These are phyloP conservation scores for Lepidiolamprologus cunningtoni DNA, from an alignment of 2,113 vertebrate genomes.

Conservation along the genomic window DNA sequence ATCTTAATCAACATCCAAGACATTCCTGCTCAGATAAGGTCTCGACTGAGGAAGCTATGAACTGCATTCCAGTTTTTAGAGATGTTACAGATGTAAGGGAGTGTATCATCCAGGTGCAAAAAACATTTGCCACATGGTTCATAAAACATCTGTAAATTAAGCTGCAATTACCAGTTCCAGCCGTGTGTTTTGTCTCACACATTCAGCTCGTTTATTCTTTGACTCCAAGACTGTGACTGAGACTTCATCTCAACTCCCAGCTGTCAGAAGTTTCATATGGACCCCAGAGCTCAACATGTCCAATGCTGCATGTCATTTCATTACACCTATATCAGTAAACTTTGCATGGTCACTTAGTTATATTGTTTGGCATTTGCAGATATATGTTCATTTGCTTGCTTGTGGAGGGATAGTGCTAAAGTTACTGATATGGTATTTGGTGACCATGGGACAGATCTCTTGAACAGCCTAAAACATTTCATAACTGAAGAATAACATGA, in stretches of 20 bases:
- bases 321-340: conserved; percentile 7
- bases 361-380: neutral
- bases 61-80: neutral
- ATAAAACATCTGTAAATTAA: conserved; percentile 2
- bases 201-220: neutral
- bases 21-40: conserved; percentile 15
- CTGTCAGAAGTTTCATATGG: conserved; percentile 7
- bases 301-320: neutral
- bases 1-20: neutral
- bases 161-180: neutral
- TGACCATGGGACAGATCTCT: neutral
- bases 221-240: neutral
- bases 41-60: neutral
- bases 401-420: neutral
- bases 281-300: neutral
- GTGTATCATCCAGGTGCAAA: neutral
- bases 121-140: neutral
- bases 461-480: neutral
- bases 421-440: neutral
- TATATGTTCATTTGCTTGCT: neutral
- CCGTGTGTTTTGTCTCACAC: neutral
- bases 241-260: neutral
- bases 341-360: neutral
- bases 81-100: neutral
- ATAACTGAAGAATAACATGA: neutral